Conservation (phyloP, 2,797 vertebrate species). For the Mionectes olivaceus region DNA sequence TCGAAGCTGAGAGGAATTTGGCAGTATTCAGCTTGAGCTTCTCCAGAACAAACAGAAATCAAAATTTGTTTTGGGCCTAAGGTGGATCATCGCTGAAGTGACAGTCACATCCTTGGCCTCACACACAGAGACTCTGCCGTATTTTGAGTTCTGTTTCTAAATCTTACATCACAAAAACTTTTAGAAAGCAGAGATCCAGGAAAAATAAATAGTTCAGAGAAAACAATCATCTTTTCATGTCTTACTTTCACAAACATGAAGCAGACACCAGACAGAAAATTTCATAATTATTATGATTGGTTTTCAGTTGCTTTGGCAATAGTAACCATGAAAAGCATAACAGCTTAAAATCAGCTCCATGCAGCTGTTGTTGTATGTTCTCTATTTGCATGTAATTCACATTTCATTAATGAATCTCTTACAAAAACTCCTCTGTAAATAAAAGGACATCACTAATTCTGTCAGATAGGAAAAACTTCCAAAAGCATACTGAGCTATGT, state of each 20-base stretch:
- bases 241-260: neutral
- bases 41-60: neutral
- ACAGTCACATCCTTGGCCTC: neutral
- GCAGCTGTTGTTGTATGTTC: neutral
- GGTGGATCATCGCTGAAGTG: neutral
- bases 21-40: neutral
- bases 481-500: neutral
- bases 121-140: neutral
- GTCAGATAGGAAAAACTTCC: neutral
- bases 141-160: neutral
- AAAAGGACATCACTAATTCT: neutral
- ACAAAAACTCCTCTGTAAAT: neutral
- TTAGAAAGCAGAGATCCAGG: neutral
- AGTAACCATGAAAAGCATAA: neutral
- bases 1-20: neutral
- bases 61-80: neutral
- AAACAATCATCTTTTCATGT: neutral
- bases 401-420: neutral
- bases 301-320: neutral
- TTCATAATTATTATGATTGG: neutral
- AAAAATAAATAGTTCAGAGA: neutral
- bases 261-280: neutral
- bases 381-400: neutral
- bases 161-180: neutral
- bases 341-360: neutral